Evolutionary conservation across 2,797 vertebrate genomes (phyloP).

Genomic region (Champsocephalus esox): DNA sequence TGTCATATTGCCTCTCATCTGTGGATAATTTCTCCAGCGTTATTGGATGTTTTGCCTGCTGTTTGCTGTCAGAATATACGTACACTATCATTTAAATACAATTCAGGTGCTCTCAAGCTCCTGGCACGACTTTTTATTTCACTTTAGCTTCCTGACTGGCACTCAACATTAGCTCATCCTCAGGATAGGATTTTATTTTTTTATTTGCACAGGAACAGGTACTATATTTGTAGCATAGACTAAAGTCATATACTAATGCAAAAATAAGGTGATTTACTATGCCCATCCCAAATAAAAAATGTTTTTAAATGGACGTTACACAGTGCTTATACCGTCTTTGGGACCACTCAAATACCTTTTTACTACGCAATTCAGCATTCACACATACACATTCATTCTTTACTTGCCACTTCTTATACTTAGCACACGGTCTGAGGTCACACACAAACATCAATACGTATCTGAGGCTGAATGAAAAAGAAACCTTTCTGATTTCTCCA

Average conservation of each 20-base stretch:
- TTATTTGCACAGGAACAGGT: too few relatives aligned
- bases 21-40: constrained; percentile 31
- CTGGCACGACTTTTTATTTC: constrained; percentile 5
- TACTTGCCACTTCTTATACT: not conserved
- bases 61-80: constrained; percentile 53
- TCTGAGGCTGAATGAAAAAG: not conserved
- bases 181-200: not conserved
- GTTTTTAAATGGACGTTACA: too few relatives aligned
- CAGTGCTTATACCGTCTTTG: too few relatives aligned
- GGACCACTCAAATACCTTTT: too few relatives aligned
- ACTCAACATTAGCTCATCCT: not conserved
- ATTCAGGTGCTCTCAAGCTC: constrained; percentile 23
- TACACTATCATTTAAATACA: constrained; percentile 11
- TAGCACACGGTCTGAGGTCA: not conserved
- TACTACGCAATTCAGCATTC: too few relatives aligned
- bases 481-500: not conserved
- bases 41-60: constrained; percentile 27
- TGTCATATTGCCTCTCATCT: constrained; percentile 45
- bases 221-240: too few relatives aligned
- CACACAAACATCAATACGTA: not conserved
- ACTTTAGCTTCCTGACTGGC: not conserved
- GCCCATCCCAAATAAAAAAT: too few relatives aligned
- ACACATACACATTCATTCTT: too few relatives aligned
- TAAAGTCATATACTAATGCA: too few relatives aligned
- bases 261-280: too few relatives aligned